phyloP scores from a whole-genome alignment of 2,797 vertebrate species.

The Caiman crocodilus region DNA sequence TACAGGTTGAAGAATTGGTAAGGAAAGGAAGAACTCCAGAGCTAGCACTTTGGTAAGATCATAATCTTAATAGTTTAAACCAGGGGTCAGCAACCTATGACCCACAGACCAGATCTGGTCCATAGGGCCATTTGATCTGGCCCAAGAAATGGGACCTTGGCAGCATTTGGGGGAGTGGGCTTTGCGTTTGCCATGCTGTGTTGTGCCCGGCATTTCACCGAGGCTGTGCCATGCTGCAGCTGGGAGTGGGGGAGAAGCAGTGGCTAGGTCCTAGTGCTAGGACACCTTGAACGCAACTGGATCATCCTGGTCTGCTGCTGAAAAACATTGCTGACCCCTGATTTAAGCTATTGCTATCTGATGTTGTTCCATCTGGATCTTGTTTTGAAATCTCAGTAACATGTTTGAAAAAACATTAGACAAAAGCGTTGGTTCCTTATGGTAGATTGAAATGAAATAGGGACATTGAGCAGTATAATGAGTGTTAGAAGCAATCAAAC shows the following conservation, averaged over 20 bases:
- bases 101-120: too few species aligned
- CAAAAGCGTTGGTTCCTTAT: fast-evolving
- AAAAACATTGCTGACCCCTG: background rate
- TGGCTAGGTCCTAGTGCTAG: too few species aligned
- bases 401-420: background rate
- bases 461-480: background rate
- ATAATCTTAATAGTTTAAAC: background rate
- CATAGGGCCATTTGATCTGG: too few species aligned
- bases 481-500: background rate
- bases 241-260: too few species aligned
- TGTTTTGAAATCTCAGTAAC: background rate
- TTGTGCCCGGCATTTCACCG: too few species aligned
- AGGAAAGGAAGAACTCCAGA: background rate
- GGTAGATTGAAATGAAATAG: background rate
- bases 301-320: background rate
- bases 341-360: background rate
- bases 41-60: background rate
- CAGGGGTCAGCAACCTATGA: too few species aligned
- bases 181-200: background rate
- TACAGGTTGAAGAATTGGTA: background rate
- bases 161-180: background rate
- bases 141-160: background rate
- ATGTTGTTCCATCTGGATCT: background rate
- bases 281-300: too few species aligned
- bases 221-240: too few species aligned